Base-by-base conservation (phyloP, 2,888 invertebrate genomes). In the Clepsis dumicolana region DNA sequence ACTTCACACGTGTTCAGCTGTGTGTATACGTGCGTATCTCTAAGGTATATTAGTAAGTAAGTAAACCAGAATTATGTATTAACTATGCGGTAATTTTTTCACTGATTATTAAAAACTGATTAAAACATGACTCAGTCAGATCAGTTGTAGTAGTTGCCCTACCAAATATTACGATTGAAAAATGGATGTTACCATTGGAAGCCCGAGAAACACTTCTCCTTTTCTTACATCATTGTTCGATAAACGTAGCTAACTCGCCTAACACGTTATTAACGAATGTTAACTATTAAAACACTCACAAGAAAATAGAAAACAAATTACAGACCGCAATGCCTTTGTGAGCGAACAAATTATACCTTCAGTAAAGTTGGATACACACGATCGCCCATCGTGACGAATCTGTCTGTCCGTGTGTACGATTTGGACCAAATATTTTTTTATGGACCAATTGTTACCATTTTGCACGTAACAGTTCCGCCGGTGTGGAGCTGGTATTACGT, bases 241-340 rank as follows among this genome's bases (percentile, higher is more conserved):
- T 66, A 66, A 66, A 56, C 35, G 54, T n/a, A 3, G 35, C 14
- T 52, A 52, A 52, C 21, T 38, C 41, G 54, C 56, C 54, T 62
- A 62, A 56, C 44, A 65, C 16, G 21, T 38, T 60, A 27, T 48
- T 35, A 57, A 24, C 41, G 16, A 62, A 66, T 66, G 54, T 56
- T 44, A 18, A 44, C 25, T 29, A 44, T 60, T 44, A 54, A 18
- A 59, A 66, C 66, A 61, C 35, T 60, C 50, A 27, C 66, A 66
- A 66, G 66, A 66, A 66, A 66, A 59, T 65, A 66, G 65, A 66
- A 66, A 66, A 56, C 35, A 56, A 62, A 66, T 66, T 38, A 66
- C 25, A 62, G 65, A 14, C n/a, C 48, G 27, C 65, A 48, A 7
- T 35, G 35, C 44, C 61, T 62, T 62, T 65, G 44, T 35, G 25